Evolutionary conservation across 1,140 invertebrate genomes (phyloP), one percentile per base, ranked within the genome.

Genomic region (Panagrolaimus sp.): DNA sequence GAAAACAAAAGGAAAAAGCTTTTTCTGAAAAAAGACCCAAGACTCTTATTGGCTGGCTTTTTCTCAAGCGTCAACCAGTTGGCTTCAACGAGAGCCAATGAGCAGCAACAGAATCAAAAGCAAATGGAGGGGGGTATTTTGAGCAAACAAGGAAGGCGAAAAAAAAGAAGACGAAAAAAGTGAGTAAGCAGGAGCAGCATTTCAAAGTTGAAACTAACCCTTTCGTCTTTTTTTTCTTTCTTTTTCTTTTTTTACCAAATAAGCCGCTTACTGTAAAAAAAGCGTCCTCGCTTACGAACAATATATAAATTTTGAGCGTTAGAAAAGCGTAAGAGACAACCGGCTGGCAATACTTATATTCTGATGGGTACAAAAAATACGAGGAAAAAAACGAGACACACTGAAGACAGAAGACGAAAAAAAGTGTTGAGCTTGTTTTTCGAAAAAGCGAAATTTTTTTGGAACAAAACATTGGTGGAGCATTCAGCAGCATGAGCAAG

Each of bases 31-130:
- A n/a, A 57, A 57, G 20, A 57, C 14, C 20, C 51, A 25, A 57
- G 51, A 20, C 27, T 25, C 51, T 57, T 57, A 57, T 57, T 57
- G 51, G 51, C 51, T 57, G 51, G 51, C 51, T 57, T 57, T 57
- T 57, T 57, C 13, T 57, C 27, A 27, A 20, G 51, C 20, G 51
- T 25, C 20, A 11, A 57, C 51, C 51, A 57, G 13, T 20, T 16
- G 51, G 51, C 51, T 57, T 57, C 51, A 57, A 57, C 51, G 51
- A 57, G 5, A 57, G 51, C 51, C 51, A 57, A 57, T 57, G 51
- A 57, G 20, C 51, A 14, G 20, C 27, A 11, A 16, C 20, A 16
- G n/a, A 4, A 38, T 38, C 31, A 38, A 38, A 38, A 38, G 31
- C 31, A 38, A 38, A 38, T 38, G 31, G 31, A 38, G 31, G 31